Evolutionary conservation across 2,888 invertebrate species (phyloP).

Genomic region (Marasmarcha lunaedactyla): DNA sequence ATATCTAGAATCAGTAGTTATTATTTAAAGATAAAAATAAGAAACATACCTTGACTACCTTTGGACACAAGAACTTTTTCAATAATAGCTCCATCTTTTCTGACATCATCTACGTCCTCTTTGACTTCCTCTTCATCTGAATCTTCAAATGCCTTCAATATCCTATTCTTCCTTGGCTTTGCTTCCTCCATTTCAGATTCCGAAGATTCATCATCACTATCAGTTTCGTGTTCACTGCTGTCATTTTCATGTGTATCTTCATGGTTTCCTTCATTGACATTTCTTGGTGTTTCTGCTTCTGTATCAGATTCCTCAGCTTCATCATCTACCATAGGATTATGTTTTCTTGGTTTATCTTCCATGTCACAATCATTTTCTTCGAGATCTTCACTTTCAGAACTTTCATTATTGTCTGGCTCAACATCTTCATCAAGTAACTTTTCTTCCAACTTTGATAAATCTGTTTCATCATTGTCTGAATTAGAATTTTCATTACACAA

Average conservation of each 20-base stretch:
- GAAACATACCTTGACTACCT: constrained; percentile 36
- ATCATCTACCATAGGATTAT: constrained; percentile 49
- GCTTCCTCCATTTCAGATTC: constrained; percentile 36
- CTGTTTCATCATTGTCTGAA: constrained; percentile 43
- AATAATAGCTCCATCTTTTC: background rate
- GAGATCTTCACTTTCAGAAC: constrained; percentile 58
- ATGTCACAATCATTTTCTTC: constrained; percentile 36
- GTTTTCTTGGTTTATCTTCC: constrained; percentile 46
- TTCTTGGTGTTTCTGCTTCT: constrained; percentile 16
- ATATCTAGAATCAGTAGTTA: no score
- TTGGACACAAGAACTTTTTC: constrained; percentile 2
- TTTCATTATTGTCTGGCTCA: constrained; percentile 27
- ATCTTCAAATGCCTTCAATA: constrained; percentile 60
- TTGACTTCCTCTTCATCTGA: constrained; percentile 46
- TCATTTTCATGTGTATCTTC: constrained; percentile 16
- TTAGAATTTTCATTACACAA: constrained; percentile 47
- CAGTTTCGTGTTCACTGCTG: constrained; percentile 27
- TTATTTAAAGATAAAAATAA: no score
- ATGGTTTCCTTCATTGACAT: background rate
- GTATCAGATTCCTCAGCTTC: constrained; percentile 66
- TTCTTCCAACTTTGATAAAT: constrained; percentile 52
- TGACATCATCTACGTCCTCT: constrained; percentile 2
- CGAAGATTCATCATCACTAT: constrained; percentile 32
- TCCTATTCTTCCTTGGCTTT: constrained; percentile 45
- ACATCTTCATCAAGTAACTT: constrained; percentile 35